Conservation (phyloP, 2,113 vertebrate genomes). For the Eulemur macaco region DNA sequence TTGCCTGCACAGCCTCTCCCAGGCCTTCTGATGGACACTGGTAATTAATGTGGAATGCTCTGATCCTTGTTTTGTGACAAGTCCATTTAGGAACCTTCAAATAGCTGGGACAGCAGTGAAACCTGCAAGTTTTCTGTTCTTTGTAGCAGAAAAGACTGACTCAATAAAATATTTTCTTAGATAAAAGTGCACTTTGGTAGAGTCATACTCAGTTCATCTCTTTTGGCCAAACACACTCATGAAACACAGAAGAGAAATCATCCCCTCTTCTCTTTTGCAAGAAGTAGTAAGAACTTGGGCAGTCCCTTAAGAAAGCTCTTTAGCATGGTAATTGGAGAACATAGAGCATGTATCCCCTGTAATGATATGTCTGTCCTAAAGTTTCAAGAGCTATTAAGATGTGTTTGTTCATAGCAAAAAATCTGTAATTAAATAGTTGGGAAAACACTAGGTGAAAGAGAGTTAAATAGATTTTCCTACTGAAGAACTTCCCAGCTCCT, state of each 20-base stretch:
- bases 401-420: neutral
- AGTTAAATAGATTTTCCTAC: neutral
- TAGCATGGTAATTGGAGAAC: neutral
- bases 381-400: neutral
- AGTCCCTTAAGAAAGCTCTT: neutral
- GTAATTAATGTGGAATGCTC: constrained; percentile 17
- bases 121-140: neutral
- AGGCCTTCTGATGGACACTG: neutral
- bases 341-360: neutral
- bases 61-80: neutral
- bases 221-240: neutral
- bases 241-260: neutral
- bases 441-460: neutral
- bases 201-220: neutral
- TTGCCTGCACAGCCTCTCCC: neutral
- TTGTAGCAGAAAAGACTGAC: neutral
- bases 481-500: neutral
- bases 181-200: neutral
- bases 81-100: neutral
- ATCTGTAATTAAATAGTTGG: neutral
- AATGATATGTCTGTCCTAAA: neutral
- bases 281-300: neutral
- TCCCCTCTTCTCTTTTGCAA: neutral
- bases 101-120: neutral
- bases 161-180: neutral